phyloP scores from a whole-genome alignment of 2,113 vertebrate species.

The Elgaria multicarinata region DNA sequence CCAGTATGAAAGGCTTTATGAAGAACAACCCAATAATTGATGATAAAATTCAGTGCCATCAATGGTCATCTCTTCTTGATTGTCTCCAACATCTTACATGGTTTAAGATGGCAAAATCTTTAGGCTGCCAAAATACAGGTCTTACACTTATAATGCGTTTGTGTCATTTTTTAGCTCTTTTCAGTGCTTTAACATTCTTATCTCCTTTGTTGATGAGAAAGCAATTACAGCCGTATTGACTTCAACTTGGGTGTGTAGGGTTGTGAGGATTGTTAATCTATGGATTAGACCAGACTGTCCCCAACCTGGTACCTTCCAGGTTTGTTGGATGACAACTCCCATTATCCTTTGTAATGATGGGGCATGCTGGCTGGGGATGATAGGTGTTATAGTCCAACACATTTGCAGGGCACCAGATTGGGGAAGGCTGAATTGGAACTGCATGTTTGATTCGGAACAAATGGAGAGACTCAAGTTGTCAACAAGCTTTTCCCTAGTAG shows the following conservation, averaged over 20 bases:
- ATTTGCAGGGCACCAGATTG: not conserved
- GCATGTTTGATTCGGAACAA: not conserved
- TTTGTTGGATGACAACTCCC: too few relatives aligned
- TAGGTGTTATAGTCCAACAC: not conserved
- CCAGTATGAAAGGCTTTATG: not conserved
- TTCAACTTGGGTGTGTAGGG: not conserved
- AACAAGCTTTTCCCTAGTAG: not conserved
- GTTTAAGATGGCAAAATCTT: not conserved
- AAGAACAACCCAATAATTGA: not conserved
- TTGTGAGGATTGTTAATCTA: not conserved
- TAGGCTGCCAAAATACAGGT: not conserved
- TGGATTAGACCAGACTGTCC: too few relatives aligned
- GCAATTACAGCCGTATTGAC: not conserved
- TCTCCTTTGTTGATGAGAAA: not conserved
- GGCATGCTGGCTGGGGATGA: not conserved
- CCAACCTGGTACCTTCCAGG: not conserved
- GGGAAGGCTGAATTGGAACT: not conserved
- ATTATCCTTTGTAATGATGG: too few relatives aligned
- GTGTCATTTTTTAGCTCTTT: not conserved
- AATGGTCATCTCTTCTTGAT: not conserved
- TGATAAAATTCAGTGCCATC: not conserved
- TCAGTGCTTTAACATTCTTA: not conserved
- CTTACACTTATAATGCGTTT: not conserved
- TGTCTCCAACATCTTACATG: not conserved
- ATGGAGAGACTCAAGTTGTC: not conserved